Evolutionary conservation across 2,888 invertebrate species (phyloP).

Genomic region (Xanthorhoe spadicearia): DNA sequence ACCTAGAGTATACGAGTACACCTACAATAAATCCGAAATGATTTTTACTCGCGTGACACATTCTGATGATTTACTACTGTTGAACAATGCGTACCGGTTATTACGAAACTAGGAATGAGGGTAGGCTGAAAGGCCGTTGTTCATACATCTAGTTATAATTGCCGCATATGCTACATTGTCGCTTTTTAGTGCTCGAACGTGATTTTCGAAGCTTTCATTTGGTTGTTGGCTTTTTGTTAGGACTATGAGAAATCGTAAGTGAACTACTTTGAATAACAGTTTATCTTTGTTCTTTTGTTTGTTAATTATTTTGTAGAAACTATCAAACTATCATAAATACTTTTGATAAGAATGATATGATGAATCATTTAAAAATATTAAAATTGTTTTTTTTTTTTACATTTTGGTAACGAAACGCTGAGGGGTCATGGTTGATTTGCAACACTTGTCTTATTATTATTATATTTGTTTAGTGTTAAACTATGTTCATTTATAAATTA

Average conservation of each 20-base stretch:
- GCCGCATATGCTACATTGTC: slow-evolving; percentile 49
- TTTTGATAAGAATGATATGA: no score
- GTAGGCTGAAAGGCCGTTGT: slow-evolving; percentile 67
- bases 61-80: slow-evolving; percentile 76
- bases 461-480: no score
- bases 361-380: no score
- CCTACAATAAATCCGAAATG: slow-evolving; percentile 74
- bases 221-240: slow-evolving; percentile 27
- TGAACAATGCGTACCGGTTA: slow-evolving; percentile 76
- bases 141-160: slow-evolving; percentile 66
- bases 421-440: no score
- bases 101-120: slow-evolving; percentile 64
- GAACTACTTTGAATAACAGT: neutral
- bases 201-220: slow-evolving; percentile 46
- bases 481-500: no score
- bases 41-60: slow-evolving; percentile 79
- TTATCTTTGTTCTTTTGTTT: no score
- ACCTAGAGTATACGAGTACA: slow-evolving; percentile 49
- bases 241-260: slow-evolving; percentile 11
- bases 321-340: no score
- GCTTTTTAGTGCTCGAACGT: slow-evolving; percentile 52
- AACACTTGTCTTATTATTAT: no score
- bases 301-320: neutral
- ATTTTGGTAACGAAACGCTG: no score
- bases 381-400: no score